Evolutionary conservation across 2,113 vertebrate species (phyloP), one percentile per base, ranked within the genome.

Genomic region (Lates calcarifer): DNA sequence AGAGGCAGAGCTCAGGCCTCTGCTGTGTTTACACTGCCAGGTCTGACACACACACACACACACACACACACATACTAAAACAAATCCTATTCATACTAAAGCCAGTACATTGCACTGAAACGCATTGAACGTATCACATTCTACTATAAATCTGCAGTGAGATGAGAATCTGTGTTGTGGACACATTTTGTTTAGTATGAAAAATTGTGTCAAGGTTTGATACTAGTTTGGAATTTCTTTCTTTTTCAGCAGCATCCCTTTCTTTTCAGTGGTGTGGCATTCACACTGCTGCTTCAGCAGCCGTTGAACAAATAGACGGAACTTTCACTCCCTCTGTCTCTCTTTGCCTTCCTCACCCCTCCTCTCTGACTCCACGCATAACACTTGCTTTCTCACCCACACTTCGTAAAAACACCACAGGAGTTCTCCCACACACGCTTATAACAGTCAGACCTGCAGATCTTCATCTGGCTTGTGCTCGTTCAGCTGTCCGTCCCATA

Each of bases 21-120:
- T 76, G 70, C 82, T 84, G 78, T 89, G 90, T 93, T 93, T 88
- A 89, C 84, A 92, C 79, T 90, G 87, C 51, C 29, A 26, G 79
- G 66, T 68, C 70, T 15, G 13, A 72, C 83, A 58, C 51, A 74
- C 69, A 55, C 82, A 82, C 81, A 43, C 75, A 39, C 73, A 55
- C 58, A 74, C 51, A 41, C 47, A 69, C 77, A 61, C 39, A 29
- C 29, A 39, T 69, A 53, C 61, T 49, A 9, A 72, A 35, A 66
- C 79, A 74, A 74, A 20, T 57, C 63, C 53, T 63, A 29, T 58
- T 65, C 58, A 60, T 64, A 49, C 47, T 22, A 60, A 63, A 79
- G 22, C 64, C 56, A 33, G 18, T 55, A 39, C 37, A 66, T 60
- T 43, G 47, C 56, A 63, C 66, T 41, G 66, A 60, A 67, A 76